Evolutionary conservation across 92 coral and sea anemone species (phyloP).

Genomic region (Plumapathes pennacea): DNA sequence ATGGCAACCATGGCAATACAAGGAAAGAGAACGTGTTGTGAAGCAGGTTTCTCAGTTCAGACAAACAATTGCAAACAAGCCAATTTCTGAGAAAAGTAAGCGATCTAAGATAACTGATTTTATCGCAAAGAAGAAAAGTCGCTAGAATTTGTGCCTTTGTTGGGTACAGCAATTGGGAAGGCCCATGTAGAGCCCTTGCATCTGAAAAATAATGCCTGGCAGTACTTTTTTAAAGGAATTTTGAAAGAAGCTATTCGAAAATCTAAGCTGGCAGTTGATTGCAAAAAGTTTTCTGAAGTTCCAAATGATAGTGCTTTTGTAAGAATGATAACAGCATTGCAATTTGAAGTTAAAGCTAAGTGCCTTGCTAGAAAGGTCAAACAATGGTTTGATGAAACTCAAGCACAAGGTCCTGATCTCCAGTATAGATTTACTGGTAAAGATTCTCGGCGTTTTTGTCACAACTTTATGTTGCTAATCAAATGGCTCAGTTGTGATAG

Average conservation of each 20-base stretch:
- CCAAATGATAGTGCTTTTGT: constrained; percentile 36
- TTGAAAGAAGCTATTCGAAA: constrained; percentile 45
- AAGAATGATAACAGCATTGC: constrained; percentile 31
- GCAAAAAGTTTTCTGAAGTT: constrained; percentile 47
- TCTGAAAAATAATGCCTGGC: constrained; percentile 55
- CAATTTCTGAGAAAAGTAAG: constrained; percentile 21
- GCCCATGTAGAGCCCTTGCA: constrained; percentile 59
- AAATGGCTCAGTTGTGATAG: constrained; percentile 28
- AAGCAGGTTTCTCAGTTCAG: constrained; percentile 44
- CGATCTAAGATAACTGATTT: constrained; percentile 44
- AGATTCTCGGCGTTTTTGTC: constrained; percentile 45
- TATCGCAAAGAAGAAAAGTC: constrained; percentile 47
- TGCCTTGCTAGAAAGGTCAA: constrained; percentile 30
- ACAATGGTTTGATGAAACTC: constrained; percentile 45
- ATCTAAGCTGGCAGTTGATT: constrained; percentile 42
- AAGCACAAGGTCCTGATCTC: constrained; percentile 28
- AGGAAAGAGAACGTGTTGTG: constrained; percentile 38
- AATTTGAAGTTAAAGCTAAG: constrained; percentile 37
- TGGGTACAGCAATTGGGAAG: constrained; percentile 33
- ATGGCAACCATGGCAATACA: constrained; percentile 44
- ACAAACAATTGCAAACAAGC: constrained; percentile 18
- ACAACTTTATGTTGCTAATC: constrained; percentile 31
- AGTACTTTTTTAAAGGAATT: constrained; percentile 35
- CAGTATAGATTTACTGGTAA: constrained; percentile 51
- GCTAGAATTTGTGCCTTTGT: constrained; percentile 53